Conservation (phyloP, 2,113 vertebrate species). For the Periophthalmus modestus region DNA sequence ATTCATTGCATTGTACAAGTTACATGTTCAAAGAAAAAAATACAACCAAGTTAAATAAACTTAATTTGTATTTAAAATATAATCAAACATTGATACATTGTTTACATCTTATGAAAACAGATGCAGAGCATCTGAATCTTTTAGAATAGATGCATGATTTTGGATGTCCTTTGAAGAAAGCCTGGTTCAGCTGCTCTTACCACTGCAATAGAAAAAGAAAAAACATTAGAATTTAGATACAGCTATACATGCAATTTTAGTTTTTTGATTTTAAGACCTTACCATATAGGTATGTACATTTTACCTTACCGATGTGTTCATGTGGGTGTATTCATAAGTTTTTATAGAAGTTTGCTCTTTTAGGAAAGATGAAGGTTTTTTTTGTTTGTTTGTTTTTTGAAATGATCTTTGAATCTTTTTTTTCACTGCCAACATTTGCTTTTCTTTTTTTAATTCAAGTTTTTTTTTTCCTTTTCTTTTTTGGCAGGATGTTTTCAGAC, state of each 20-base stretch:
- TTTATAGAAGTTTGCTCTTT: constrained; percentile 83
- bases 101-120: background rate
- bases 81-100: background rate
- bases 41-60: background rate
- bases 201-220: background rate
- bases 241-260: background rate
- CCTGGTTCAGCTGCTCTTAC: background rate
- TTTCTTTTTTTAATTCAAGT: constrained; percentile 35
- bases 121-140: too few relatives aligned
- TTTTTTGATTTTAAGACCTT: constrained; percentile 14
- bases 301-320: constrained; percentile 31
- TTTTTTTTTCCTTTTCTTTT: constrained; percentile 37
- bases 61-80: background rate
- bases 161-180: background rate
- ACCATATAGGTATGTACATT: constrained; percentile 25
- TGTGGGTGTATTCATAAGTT: background rate
- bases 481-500: constrained; percentile 82
- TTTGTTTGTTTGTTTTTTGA: constrained; percentile 44
- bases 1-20: too few relatives aligned
- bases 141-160: too few relatives aligned
- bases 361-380: constrained; percentile 79
- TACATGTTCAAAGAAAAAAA: background rate
- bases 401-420: constrained; percentile 57
- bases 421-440: constrained; percentile 46
- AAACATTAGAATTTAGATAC: background rate